Evolutionary conservation across 2,113 vertebrate genomes (phyloP), one percentile per base, ranked within the genome.

Genomic region (Colaptes auratus): DNA sequence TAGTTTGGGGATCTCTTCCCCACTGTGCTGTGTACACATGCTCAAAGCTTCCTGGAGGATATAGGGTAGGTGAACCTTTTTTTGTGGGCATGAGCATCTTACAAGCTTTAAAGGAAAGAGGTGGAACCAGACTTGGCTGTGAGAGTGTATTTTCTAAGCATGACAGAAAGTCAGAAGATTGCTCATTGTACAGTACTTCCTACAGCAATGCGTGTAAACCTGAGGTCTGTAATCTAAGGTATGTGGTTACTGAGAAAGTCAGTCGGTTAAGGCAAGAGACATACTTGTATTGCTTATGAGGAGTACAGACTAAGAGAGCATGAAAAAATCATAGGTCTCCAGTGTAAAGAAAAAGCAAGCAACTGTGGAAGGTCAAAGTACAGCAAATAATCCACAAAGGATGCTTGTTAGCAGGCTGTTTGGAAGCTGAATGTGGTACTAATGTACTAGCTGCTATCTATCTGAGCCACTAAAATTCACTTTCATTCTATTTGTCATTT

Each of bases 221-320:
- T 77, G 35, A 74, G 82, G 80, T 86, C 86, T 82, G 70, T 63
- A 50, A 78, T 90, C 69, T 85, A 33, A 88, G 52, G n/a, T 90
- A 18, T 84, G 82, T 87, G 63, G 88, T 93, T 85, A 79, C 71
- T 92, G 90, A 94, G 82, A 74, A 92, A 70, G 58, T 80, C 67
- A 80, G 61, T 52, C 91, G 82, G 42, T 77, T 91, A 53, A 79
- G 87, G 74, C 24, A 67, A 52, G 56, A 90, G 64, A 63, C 52
- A 44, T 15, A 52, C 42, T 78, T 93, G 86, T 76, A 71, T 75
- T 78, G 73, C 65, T 82, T 88, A n/a, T 64, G 71, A 35, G 15
- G 42, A 82, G 69, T 60, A 44, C 61, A 78, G 28, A 58, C 75
- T 70, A 64, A 80, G n/a, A 55, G 23, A 88, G 7, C 42, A 79